A percentile compares a stretch with the other conserved stretches of the same genome.
These are phyloP conservation scores for Ligdia adustata DNA, from an alignment of 2,888 invertebrate species.

Conservation along the genomic window DNA sequence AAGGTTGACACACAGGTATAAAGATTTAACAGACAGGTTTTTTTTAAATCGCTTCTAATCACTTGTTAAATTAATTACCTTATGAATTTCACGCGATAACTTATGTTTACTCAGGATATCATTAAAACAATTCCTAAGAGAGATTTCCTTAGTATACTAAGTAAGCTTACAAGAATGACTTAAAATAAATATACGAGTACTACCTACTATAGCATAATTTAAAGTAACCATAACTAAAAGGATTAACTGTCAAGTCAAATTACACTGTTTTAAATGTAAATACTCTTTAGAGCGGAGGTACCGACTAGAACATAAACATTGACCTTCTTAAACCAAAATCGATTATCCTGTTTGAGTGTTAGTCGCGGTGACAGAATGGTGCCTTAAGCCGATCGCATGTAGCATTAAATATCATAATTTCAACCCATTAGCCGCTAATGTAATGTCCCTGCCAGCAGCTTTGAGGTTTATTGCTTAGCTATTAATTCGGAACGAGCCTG, in stretches of 20 bases:
- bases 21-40: too few species aligned
- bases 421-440: conserved; percentile 77
- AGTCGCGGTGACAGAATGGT: conserved; percentile 46
- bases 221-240: background rate
- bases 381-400: conserved; percentile 64
- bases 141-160: too few species aligned
- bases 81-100: too few species aligned
- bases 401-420: conserved; percentile 82
- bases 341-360: conserved; percentile 26
- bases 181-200: too few species aligned
- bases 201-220: too few species aligned
- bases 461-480: conserved; percentile 66
- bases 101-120: too few species aligned
- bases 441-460: conserved; percentile 75
- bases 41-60: too few species aligned
- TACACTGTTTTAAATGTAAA: background rate
- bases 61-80: too few species aligned
- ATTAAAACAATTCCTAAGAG: too few species aligned
- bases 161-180: too few species aligned
- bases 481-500: conserved; percentile 68
- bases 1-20: too few species aligned
- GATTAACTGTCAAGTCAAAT: background rate
- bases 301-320: conserved; percentile 6
- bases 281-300: background rate
- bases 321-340: conserved; percentile 9